These are phyloP conservation scores for Trichomalopsis sarcophagae DNA, from an alignment of 1,140 invertebrate species.

Conservation along the genomic window DNA sequence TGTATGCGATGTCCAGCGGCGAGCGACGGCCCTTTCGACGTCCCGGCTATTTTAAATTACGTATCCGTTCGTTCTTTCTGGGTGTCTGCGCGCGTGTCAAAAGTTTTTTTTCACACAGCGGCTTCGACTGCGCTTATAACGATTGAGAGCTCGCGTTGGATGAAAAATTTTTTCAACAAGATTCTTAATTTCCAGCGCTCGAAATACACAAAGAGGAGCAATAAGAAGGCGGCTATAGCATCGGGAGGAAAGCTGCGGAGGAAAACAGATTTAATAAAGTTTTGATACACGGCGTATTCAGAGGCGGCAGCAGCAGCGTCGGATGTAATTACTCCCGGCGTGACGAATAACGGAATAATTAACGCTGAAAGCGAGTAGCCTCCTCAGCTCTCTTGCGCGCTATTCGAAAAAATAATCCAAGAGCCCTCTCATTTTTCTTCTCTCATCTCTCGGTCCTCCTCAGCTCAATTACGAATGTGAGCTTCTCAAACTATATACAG, in stretches of 20 bases:
- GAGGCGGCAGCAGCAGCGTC: background rate
- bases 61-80: background rate
- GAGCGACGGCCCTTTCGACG: background rate
- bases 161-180: background rate
- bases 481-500: constrained; percentile 10
- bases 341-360: constrained; percentile 46
- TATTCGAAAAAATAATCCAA: constrained; percentile 12
- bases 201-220: background rate
- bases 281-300: background rate
- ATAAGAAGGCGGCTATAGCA: background rate
- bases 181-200: background rate
- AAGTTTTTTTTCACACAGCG: background rate
- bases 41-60: background rate
- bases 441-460: background rate
- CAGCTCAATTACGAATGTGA: constrained; percentile 12
- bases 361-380: constrained; percentile 34
- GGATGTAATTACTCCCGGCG: constrained; percentile 21
- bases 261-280: constrained; percentile 18
- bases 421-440: constrained; percentile 38
- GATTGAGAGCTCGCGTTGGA: background rate
- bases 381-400: background rate
- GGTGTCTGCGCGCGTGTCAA: background rate
- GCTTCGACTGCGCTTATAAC: too few species aligned
- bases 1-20: background rate
- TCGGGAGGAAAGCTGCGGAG: background rate